phyloP scores from a whole-genome alignment of 2,797 vertebrate species.

The Gymnopithys bicolor region DNA sequence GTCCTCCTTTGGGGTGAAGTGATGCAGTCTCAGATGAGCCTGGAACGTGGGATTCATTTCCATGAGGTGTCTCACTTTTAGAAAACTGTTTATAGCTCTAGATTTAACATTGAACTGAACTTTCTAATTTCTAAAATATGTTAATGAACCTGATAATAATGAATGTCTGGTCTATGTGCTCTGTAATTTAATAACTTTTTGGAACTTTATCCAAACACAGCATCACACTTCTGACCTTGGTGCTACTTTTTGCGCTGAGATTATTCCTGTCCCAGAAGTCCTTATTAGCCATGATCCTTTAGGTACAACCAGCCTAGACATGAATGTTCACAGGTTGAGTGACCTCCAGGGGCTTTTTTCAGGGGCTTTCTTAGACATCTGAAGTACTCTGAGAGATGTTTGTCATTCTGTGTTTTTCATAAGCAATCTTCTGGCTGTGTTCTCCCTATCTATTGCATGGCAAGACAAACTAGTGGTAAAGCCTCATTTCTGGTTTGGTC shows the following conservation, averaged over 20 bases:
- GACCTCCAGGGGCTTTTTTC: background rate
- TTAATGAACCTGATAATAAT: conserved; percentile 10
- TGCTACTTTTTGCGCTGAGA: background rate
- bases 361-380: background rate
- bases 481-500: background rate
- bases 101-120: conserved; percentile 15
- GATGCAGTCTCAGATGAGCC: background rate
- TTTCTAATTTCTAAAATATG: conserved; percentile 23
- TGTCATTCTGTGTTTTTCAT: background rate
- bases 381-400: background rate
- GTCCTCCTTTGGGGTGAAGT: background rate
- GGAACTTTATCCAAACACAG: background rate
- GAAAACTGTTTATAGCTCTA: background rate
- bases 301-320: background rate
- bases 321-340: rapidly evolving
- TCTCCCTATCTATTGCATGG: rapidly evolving
- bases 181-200: conserved; percentile 3
- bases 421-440: background rate
- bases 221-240: conserved; percentile 1
- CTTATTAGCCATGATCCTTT: rapidly evolving
- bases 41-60: background rate
- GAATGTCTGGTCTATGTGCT: background rate
- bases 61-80: background rate
- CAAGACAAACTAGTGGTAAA: background rate
- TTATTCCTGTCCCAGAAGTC: background rate